phyloP scores from a whole-genome alignment of 1,140 invertebrate genomes.

The Euglossa dilemma region DNA sequence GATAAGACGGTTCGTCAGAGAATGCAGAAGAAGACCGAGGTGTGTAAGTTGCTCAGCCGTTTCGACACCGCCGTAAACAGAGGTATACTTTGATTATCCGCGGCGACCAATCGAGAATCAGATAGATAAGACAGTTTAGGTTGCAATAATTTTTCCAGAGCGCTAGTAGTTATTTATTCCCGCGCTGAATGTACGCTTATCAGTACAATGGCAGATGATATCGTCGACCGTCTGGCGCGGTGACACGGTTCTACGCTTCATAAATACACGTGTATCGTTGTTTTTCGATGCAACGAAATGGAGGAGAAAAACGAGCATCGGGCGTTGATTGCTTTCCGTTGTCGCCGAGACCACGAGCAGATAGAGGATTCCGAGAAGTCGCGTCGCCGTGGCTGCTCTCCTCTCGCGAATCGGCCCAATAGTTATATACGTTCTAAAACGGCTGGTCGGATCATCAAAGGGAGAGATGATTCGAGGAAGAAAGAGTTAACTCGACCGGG shows the following conservation, averaged over 20 bases:
- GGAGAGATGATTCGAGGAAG: conserved; percentile 27
- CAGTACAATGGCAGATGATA: conserved; percentile 34
- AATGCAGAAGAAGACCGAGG: background rate
- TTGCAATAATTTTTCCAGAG: conserved; percentile 39
- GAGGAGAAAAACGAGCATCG: background rate
- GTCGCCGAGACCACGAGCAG: background rate
- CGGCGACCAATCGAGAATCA: conserved; percentile 14
- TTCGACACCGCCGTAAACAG: background rate
- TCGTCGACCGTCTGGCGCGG: conserved; percentile 50
- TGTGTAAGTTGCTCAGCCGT: background rate
- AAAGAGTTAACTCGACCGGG: conserved; percentile 33
- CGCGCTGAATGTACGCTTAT: conserved; percentile 58
- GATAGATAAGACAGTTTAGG: conserved; percentile 46
- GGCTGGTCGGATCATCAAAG: conserved; percentile 29
- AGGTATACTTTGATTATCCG: background rate
- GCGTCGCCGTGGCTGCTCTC: background rate
- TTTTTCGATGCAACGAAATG: conserved; percentile 2
- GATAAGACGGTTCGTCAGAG: background rate
- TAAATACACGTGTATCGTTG: conserved; percentile 11
- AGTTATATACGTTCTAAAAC: background rate
- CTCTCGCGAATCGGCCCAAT: background rate
- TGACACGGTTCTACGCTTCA: conserved; percentile 42
- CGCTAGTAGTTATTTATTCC: conserved; percentile 59
- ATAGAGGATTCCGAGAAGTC: background rate
- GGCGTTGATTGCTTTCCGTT: background rate